A percentile compares a stretch with the other conserved stretches of the same genome.
Conservation (phyloP, 2,797 vertebrate genomes). For the Melanotaenia boesemani region DNA sequence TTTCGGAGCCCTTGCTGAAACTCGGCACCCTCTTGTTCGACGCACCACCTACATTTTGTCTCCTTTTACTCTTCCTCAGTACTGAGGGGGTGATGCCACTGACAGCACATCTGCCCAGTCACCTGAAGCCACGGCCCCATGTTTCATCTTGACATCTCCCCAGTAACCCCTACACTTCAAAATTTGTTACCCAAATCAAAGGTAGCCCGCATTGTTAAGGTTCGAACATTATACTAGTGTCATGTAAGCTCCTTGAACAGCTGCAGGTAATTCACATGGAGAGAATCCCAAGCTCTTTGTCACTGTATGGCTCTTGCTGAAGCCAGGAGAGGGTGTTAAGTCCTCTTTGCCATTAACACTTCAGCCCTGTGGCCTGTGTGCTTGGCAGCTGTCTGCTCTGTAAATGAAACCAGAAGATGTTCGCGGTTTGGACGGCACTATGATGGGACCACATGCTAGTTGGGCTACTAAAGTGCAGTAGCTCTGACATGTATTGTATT, state of each 20-base stretch:
- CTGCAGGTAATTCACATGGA: conserved; percentile 78
- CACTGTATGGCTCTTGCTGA: conserved; percentile 52
- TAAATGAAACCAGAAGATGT: conserved; percentile 86
- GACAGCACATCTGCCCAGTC: conserved; percentile 67
- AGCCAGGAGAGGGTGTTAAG: conserved; percentile 73
- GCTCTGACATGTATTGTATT: conserved; percentile 80
- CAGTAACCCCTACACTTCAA: conserved; percentile 51
- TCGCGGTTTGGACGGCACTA: conserved; percentile 79
- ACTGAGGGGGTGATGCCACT: conserved; percentile 57
- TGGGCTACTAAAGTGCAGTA: conserved; percentile 79
- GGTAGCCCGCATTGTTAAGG: conserved; percentile 67
- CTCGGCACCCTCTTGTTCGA: conserved; percentile 64
- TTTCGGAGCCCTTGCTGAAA: conserved; percentile 61
- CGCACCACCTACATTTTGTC: conserved; percentile 54
- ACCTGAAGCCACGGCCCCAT: conserved; percentile 71
- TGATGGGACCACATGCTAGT: conserved; percentile 82
- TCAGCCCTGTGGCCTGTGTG: conserved; percentile 79
- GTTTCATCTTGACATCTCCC: conserved; percentile 61
- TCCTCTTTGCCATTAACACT: conserved; percentile 77
- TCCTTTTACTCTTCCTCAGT: conserved; percentile 48
- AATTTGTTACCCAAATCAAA: conserved; percentile 78
- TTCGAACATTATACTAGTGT: conserved; percentile 78
- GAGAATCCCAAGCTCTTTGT: conserved; percentile 74
- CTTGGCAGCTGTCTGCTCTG: conserved; percentile 80
- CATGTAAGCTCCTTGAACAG: conserved; percentile 77